Evolutionary conservation across 2,888 invertebrate genomes (phyloP).

Genomic region (Plebejus anna): DNA sequence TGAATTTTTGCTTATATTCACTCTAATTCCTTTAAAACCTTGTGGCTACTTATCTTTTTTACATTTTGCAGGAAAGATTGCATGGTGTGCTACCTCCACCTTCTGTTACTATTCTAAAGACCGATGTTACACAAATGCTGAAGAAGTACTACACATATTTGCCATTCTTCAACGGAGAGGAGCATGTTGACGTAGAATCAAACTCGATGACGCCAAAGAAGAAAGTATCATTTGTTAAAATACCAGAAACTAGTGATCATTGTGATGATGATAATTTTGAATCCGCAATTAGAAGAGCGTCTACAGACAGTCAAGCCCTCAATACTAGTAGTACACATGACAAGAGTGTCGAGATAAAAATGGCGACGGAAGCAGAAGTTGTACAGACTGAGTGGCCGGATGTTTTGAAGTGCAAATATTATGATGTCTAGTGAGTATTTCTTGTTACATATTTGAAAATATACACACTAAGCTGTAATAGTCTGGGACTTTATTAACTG

Average conservation of each 20-base stretch:
- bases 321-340: conserved; percentile 58
- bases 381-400: conserved; percentile 79
- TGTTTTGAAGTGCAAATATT: conserved; percentile 80
- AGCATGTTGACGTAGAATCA: conserved; percentile 50
- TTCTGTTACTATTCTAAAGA: conserved; percentile 84
- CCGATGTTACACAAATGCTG: conserved; percentile 83
- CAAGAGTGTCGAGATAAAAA: conserved; percentile 56
- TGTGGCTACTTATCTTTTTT: not conserved
- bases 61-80: conserved; percentile 76
- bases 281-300: not conserved
- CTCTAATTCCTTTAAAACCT: not conserved
- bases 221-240: conserved; percentile 63
- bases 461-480: too few relatives aligned
- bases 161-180: conserved; percentile 68
- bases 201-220: conserved; percentile 64
- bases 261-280: not conserved
- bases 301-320: not conserved
- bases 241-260: conserved; percentile 46
- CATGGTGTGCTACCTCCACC: conserved; percentile 88
- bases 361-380: conserved; percentile 60
- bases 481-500: too few relatives aligned
- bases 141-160: conserved; percentile 77
- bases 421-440: conserved; percentile 85
- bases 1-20: not conserved
- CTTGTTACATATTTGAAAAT: not conserved